phyloP scores from a whole-genome alignment of 1,140 invertebrate genomes.

The Saccostrea glomerata region DNA sequence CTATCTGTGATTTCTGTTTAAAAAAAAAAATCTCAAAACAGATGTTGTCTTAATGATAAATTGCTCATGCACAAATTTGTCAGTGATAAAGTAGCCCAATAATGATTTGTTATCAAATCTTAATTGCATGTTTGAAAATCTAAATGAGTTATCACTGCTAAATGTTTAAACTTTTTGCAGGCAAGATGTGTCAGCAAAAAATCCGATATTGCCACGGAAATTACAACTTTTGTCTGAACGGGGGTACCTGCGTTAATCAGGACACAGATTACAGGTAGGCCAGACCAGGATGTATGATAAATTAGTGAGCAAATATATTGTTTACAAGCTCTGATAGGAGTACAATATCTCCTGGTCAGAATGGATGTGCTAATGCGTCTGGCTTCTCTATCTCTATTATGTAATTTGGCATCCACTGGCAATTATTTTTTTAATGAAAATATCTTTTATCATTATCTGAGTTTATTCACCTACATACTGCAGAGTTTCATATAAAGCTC shows the following conservation, averaged over 20 bases:
- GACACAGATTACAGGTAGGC: conserved; percentile 75
- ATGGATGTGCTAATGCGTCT: not conserved
- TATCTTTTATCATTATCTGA: conserved; percentile 6
- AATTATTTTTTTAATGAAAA: conserved; percentile 22
- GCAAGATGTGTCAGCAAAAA: conserved; percentile 75
- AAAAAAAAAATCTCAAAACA: too few relatives aligned
- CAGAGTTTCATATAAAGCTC: not conserved
- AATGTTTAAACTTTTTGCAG: conserved; percentile 81
- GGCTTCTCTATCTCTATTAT: not conserved
- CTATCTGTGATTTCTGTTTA: too few relatives aligned
- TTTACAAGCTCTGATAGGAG: not conserved
- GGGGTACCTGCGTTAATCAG: conserved; percentile 77
- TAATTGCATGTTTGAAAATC: conserved; percentile 33
- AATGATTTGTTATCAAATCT: conserved; percentile 10
- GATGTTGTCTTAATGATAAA: not conserved
- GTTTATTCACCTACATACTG: conserved; percentile 11
- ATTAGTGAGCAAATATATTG: not conserved
- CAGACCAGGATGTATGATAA: not conserved
- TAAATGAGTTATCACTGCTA: conserved; percentile 18
- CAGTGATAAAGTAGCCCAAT: not conserved
- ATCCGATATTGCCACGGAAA: conserved; percentile 74
- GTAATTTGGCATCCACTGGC: conserved; percentile 1
- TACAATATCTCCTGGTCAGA: conserved; percentile 5
- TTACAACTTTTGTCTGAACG: conserved; percentile 79
- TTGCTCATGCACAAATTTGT: not conserved